phyloP scores from a whole-genome alignment of 1,140 invertebrate species.

The Panonychus citri region DNA sequence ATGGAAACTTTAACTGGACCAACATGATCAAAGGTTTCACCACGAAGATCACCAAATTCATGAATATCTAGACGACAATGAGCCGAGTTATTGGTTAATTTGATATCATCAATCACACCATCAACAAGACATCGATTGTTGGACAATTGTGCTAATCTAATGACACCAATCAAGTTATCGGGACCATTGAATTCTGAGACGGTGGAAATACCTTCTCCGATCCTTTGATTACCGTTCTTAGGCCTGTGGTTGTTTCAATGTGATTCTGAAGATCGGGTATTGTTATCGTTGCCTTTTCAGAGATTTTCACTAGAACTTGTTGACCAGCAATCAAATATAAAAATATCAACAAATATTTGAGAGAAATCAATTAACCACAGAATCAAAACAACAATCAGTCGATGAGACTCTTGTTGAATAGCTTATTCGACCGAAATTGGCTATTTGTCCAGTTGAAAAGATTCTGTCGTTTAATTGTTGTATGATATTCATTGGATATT shows the following conservation, averaged over 20 bases:
- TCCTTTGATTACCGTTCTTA: slow-evolving; percentile 9
- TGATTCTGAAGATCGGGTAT: slow-evolving; percentile 3
- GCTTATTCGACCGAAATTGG: too few species aligned
- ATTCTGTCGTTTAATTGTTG: too few species aligned
- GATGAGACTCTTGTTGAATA: too few species aligned
- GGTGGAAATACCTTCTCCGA: not conserved
- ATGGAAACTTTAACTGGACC: not conserved
- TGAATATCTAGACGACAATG: slow-evolving; percentile 7
- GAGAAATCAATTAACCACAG: too few species aligned
- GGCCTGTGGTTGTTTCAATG: slow-evolving; percentile 4
- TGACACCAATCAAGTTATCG: slow-evolving; percentile 4
- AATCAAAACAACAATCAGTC: too few species aligned
- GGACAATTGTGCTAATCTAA: slow-evolving; percentile 4
- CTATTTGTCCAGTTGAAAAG: too few species aligned
- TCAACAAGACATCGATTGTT: slow-evolving; percentile 7
- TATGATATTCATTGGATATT: too few species aligned
- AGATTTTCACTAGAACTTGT: slow-evolving; percentile 2
- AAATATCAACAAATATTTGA: too few species aligned
- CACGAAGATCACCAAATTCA: slow-evolving; percentile 16
- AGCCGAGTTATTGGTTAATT: not conserved
- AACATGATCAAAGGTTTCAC: slow-evolving; percentile 1
- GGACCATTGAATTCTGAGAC: not conserved
- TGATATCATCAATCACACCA: slow-evolving; percentile 10
- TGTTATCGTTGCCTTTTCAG: not conserved
- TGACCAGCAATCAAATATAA: too few species aligned